Evolutionary conservation across 2,888 invertebrate species (phyloP).

Genomic region (Thereva unica): DNA sequence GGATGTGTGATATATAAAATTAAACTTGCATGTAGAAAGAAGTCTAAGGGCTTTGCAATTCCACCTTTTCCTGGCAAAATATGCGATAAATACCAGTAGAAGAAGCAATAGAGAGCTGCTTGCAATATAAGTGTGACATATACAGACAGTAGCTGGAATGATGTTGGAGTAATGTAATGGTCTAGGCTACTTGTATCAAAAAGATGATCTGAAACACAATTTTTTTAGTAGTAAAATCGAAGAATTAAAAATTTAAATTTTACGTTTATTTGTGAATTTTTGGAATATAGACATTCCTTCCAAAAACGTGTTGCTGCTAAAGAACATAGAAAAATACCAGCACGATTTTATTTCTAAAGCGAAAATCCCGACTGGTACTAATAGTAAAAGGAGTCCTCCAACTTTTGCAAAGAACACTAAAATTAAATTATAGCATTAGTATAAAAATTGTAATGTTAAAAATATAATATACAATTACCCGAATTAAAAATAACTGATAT

Average conservation of each 20-base stretch:
- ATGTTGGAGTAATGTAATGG: slow-evolving; percentile 48
- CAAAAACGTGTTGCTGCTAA: slow-evolving; percentile 50
- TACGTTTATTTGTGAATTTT: slow-evolving; percentile 55
- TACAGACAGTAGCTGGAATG: slow-evolving; percentile 47
- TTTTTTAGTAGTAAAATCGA: not conserved
- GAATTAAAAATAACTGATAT: slow-evolving; percentile 56
- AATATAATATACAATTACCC: slow-evolving; percentile 47
- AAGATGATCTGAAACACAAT: slow-evolving; percentile 47
- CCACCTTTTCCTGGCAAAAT: slow-evolving; percentile 70
- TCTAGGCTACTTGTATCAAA: slow-evolving; percentile 48
- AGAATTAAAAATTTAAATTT: slow-evolving; percentile 34
- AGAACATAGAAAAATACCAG: slow-evolving; percentile 31
- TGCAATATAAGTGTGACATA: slow-evolving; percentile 49
- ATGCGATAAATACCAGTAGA: slow-evolving; percentile 53
- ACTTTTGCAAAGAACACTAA: slow-evolving; percentile 53
- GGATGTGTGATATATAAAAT: not conserved
- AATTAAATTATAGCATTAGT: slow-evolving; percentile 30
- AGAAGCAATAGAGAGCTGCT: slow-evolving; percentile 48
- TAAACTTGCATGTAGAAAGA: slow-evolving; percentile 64
- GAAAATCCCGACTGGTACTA: slow-evolving; percentile 51
- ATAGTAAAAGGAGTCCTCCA: slow-evolving; percentile 52
- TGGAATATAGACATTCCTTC: slow-evolving; percentile 53
- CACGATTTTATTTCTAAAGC: slow-evolving; percentile 47
- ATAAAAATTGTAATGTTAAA: not conserved
- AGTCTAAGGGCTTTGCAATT: slow-evolving; percentile 67